A percentile compares a stretch with the other conserved stretches of the same genome.
These are phyloP conservation scores for Charaxes varanes DNA, from an alignment of 1,140 invertebrate species.

Conservation along the genomic window DNA sequence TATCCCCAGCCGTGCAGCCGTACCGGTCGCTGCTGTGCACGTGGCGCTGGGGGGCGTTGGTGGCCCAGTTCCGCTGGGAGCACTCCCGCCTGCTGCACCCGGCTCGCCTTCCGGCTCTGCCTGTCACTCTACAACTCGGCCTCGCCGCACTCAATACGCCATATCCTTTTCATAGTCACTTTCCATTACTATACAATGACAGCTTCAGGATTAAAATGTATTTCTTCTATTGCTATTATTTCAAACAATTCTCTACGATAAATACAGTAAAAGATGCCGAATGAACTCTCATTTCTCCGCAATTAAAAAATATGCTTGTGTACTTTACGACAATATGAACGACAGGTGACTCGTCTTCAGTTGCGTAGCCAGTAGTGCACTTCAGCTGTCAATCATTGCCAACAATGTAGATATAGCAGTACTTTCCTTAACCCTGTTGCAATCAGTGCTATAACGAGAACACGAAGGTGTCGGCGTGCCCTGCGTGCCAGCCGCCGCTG, in stretches of 20 bases:
- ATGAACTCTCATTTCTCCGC: too few relatives aligned
- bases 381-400: too few relatives aligned
- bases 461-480: constrained; percentile 89
- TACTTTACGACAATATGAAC: too few relatives aligned
- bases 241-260: too few relatives aligned
- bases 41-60: constrained; percentile 85
- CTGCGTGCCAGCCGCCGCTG: constrained; percentile 92
- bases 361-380: too few relatives aligned
- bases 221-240: too few relatives aligned
- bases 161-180: constrained; percentile 54
- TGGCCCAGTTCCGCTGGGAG: constrained; percentile 93
- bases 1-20: constrained; percentile 75
- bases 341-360: too few relatives aligned
- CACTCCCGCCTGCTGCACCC: constrained; percentile 96
- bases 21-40: constrained; percentile 75
- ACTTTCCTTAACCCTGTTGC: constrained; percentile 30
- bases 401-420: too few relatives aligned
- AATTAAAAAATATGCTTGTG: too few relatives aligned
- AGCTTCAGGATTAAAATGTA: too few relatives aligned
- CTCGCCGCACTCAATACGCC: constrained; percentile 95
- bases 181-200: too few relatives aligned
- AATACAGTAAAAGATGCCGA: too few relatives aligned
- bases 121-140: constrained; percentile 88
- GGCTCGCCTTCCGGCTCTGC: constrained; percentile 92
- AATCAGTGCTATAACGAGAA: constrained; percentile 81